Conservation (phyloP, 2,797 vertebrate genomes). For the Pantherophis vulpinus region DNA sequence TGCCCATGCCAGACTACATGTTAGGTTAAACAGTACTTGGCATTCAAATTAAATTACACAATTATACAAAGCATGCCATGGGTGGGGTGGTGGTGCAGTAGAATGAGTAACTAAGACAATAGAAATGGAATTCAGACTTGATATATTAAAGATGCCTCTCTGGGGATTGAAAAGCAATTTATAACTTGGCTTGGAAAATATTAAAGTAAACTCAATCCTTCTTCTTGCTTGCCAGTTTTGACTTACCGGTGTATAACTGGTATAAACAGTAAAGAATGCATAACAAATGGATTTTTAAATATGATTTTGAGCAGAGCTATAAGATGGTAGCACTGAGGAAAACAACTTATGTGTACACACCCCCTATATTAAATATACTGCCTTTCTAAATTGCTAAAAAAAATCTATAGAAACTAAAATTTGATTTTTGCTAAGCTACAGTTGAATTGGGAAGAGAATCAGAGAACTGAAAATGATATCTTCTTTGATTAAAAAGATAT, state of each 20-base stretch:
- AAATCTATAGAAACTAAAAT: background rate
- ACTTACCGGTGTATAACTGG: background rate
- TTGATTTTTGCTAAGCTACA: background rate
- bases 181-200: background rate
- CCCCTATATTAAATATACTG: background rate
- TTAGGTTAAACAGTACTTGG: background rate
- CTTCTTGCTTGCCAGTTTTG: background rate
- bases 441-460: background rate
- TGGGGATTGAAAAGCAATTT: background rate
- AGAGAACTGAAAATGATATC: background rate
- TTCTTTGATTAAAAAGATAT: background rate
- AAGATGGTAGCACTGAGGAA: background rate
- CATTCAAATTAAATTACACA: constrained; percentile 20
- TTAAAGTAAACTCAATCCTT: background rate
- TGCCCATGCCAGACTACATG: background rate
- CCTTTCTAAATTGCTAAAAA: background rate
- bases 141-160: background rate
- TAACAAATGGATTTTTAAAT: background rate
- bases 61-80: background rate
- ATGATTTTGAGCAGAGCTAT: background rate
- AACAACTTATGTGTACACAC: background rate
- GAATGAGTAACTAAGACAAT: background rate
- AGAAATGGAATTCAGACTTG: background rate
- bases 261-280: background rate
- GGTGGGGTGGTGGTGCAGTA: background rate